These are phyloP conservation scores for Catostylus mosaicus DNA, from an alignment of 30 jellyfish, hydroid and myxozoan species.

Conservation along the genomic window DNA sequence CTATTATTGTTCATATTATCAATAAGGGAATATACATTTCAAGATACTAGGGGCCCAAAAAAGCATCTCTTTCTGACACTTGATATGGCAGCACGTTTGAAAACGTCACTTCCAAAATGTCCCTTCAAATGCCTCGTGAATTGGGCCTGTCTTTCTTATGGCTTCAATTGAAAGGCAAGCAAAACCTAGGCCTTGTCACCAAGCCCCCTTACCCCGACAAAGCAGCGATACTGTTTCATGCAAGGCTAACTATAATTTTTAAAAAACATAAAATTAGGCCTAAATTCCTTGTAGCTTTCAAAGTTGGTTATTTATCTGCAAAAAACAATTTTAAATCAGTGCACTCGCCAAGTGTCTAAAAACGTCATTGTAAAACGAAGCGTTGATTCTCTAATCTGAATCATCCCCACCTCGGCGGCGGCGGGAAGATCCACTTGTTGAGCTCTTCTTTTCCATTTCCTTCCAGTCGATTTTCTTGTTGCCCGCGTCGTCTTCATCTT, in stretches of 20 bases:
- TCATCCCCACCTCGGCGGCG: slow-evolving; percentile 93
- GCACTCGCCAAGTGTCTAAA: slow-evolving; percentile 70
- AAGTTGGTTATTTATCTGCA: slow-evolving; percentile 11
- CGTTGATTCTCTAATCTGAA: slow-evolving; percentile 45
- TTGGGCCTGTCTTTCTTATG: too few species aligned
- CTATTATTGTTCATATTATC: too few species aligned
- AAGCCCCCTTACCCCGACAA: not conserved
- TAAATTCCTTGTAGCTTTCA: slow-evolving; percentile 4
- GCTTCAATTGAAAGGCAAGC: too few species aligned
- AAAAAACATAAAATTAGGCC: slow-evolving; percentile 1
- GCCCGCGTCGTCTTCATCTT: slow-evolving; percentile 55
- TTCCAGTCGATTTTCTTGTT: slow-evolving; percentile 62
- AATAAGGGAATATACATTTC: too few species aligned
- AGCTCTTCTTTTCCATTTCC: slow-evolving; percentile 52
- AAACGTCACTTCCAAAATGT: too few species aligned
- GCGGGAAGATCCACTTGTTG: slow-evolving; percentile 51
- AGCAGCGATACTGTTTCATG: not conserved
- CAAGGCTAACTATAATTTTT: not conserved
- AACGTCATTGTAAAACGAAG: slow-evolving; percentile 4
- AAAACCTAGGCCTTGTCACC: not conserved
- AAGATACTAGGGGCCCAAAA: too few species aligned
- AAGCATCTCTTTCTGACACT: too few species aligned
- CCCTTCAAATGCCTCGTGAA: too few species aligned
- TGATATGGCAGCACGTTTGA: too few species aligned
- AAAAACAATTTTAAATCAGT: slow-evolving; percentile 30